These are phyloP conservation scores for Pachycephala philippinensis DNA, from an alignment of 2,113 vertebrate species.

Conservation along the genomic window DNA sequence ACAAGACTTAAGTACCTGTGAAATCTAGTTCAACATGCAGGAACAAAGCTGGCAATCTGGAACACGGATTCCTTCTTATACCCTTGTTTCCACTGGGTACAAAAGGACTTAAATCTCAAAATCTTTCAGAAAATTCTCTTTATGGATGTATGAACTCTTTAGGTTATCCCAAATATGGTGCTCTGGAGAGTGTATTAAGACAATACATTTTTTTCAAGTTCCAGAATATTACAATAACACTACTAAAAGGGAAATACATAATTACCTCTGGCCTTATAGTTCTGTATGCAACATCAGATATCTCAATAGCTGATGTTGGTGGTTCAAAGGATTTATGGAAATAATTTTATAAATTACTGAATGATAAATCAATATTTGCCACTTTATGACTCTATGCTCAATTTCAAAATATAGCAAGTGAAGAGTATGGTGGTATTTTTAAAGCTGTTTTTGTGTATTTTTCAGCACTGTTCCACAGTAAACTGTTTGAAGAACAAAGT, in stretches of 20 bases:
- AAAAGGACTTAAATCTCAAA: background rate
- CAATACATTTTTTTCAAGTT: background rate
- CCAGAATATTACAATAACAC: background rate
- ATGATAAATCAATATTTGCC: background rate
- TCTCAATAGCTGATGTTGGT: too few relatives aligned
- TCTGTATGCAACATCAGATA: background rate
- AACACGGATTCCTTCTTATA: background rate
- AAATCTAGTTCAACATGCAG: background rate
- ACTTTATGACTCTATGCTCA: background rate
- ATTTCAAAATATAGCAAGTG: background rate
- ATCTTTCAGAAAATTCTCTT: background rate
- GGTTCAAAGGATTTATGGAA: constrained; percentile 21
- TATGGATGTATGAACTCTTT: background rate
- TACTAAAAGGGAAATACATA: background rate
- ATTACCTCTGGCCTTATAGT: background rate
- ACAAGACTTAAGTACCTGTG: background rate
- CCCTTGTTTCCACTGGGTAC: background rate
- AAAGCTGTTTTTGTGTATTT: constrained; percentile 22
- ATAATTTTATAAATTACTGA: constrained; percentile 6
- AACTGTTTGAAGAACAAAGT: background rate
- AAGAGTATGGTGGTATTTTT: background rate
- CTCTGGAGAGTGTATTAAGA: background rate
- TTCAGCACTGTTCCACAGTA: background rate
- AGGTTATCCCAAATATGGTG: background rate
- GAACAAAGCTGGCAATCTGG: background rate